These are phyloP conservation scores for Campoplex nolae DNA, from an alignment of 2,888 invertebrate genomes.

Conservation along the genomic window DNA sequence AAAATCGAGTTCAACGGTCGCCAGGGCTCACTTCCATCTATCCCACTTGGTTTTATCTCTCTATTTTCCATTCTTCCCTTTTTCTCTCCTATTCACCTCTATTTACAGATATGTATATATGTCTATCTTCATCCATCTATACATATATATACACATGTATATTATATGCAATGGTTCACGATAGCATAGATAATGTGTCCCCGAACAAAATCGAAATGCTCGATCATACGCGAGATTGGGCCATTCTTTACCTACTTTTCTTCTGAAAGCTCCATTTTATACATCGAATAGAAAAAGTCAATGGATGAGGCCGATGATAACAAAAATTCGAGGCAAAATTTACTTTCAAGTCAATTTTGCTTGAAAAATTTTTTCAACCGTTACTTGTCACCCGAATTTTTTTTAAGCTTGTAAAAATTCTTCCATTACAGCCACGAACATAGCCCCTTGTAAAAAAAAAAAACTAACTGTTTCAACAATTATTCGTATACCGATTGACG, in stretches of 20 bases:
- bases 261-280: constrained; percentile 74
- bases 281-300: constrained; percentile 52
- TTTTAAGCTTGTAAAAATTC: neutral
- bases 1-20: constrained; percentile 59
- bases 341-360: neutral
- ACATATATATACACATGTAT: constrained; percentile 25
- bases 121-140: constrained; percentile 17
- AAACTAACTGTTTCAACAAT: neutral
- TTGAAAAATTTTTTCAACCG: neutral
- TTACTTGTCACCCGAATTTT: neutral
- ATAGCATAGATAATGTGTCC: constrained; percentile 67
- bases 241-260: constrained; percentile 78
- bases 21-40: constrained; percentile 63
- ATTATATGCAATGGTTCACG: constrained; percentile 45
- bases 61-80: constrained; percentile 44
- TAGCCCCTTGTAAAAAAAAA: neutral
- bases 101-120: constrained; percentile 31
- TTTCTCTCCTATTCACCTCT: constrained; percentile 32
- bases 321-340: constrained; percentile 12
- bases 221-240: constrained; percentile 81
- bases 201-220: constrained; percentile 78
- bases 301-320: neutral
- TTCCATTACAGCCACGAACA: neutral
- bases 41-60: constrained; percentile 50
- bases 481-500: neutral